These are phyloP conservation scores for Ochotona curzoniae DNA, from an alignment of 2,113 vertebrate genomes.

Conservation along the genomic window DNA sequence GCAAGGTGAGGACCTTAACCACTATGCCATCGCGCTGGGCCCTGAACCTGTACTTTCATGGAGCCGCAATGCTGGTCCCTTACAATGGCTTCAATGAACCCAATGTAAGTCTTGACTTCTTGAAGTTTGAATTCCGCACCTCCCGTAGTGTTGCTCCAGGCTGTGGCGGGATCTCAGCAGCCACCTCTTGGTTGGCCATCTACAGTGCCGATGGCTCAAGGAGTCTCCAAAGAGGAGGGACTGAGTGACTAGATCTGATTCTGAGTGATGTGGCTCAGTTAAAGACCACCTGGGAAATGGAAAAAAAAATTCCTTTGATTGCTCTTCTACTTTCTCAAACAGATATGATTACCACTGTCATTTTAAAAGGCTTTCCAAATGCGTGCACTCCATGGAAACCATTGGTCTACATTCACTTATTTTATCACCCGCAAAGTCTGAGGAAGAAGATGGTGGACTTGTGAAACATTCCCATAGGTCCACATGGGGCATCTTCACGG, in stretches of 20 bases:
- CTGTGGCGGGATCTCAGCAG: not conserved
- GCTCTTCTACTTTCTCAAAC: not conserved
- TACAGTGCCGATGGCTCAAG: not conserved
- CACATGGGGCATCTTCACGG: not conserved
- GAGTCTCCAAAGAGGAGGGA: not conserved
- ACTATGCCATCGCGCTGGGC: too few species aligned
- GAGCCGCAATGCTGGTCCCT: too few species aligned
- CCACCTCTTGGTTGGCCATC: not conserved
- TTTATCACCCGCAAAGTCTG: not conserved
- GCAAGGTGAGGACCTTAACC: too few species aligned
- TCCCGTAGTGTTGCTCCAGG: not conserved
- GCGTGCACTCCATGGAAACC: not conserved
- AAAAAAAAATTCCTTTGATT: not conserved
- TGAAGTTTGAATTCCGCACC: not conserved
- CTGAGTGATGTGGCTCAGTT: not conserved
- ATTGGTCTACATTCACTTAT: not conserved
- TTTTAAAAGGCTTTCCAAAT: slow-evolving; percentile 8
- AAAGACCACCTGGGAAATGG: not conserved
- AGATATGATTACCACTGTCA: not conserved
- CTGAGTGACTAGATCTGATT: not conserved
- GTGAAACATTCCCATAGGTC: slow-evolving; percentile 11
- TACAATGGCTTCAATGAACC: too few species aligned
- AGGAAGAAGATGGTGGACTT: not conserved
- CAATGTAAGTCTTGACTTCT: not conserved
- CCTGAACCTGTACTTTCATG: too few species aligned